Evolutionary conservation across 64 coral and sea anemone genomes (phyloP), one percentile per base, ranked within the genome.

Genomic region (Cladopsammia gracilis): DNA sequence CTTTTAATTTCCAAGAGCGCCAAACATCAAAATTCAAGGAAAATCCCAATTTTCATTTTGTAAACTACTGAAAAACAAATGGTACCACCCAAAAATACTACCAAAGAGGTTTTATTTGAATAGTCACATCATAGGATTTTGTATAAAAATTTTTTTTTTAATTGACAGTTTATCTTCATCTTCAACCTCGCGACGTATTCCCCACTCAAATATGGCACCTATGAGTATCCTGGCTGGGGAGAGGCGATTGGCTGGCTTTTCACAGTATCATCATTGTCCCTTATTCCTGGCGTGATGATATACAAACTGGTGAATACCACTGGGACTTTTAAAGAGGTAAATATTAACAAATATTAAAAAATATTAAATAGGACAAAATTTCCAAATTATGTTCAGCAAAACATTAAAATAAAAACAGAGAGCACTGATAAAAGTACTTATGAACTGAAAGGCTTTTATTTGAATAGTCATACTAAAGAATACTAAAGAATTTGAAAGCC

Each of bases 211-310:
- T 95, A 95, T 75, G 89, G 83, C 12, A 5, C 18, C 1, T 95
- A 95, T 61, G 25, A 64, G 20, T 95, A 90, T 59, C 93, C 93
- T 0, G 86, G n/a, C 7, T 95, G 93, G 93, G 93, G 93, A 46
- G 50, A 90, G 61, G 87, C 69, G 24, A 95, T 95, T 74, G 93
- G 93, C 9, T 95, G 93, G 93, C 50, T 80, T 22, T 54, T 95
- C 70, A 88, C 93, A 25, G 64, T 85, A 25, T 89, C 93, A 0
- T 95, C 93, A 12, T 90, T 95, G 25, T 51, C 75, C 13, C 84
- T 79, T 7, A 89, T 95, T 59, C 93, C 93, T 6, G 60, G 7
- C 48, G 80, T 84, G 61, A 66, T 84, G 61, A 84, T 84, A 49
- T 84, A 67, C 80, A 84, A 84, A 19, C 62, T 84, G 7, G 23